Conservation (phyloP, 2,797 vertebrate species). For the Enteromius thamalakanensis region DNA sequence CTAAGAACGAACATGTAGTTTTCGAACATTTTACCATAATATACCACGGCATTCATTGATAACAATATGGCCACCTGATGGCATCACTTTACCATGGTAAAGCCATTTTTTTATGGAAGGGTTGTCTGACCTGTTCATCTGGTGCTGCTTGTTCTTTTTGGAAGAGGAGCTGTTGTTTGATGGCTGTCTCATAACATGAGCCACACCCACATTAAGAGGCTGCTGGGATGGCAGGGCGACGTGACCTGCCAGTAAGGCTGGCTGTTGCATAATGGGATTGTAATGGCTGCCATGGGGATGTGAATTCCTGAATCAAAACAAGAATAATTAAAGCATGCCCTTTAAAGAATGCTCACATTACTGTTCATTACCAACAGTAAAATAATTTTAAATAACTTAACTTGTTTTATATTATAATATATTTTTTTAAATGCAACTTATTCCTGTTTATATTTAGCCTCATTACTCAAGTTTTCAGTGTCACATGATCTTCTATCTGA, state of each 20-base stretch:
- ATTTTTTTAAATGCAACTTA: not conserved
- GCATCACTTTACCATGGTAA: not conserved
- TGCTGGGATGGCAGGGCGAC: conserved; percentile 93
- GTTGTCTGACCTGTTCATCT: conserved; percentile 86
- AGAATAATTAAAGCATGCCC: conserved; percentile 1
- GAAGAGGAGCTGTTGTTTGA: conserved; percentile 83
- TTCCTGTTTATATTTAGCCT: not conserved
- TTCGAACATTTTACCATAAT: not conserved
- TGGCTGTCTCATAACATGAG: conserved; percentile 97
- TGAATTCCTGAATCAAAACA: conserved; percentile 80
- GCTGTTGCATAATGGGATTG: conserved; percentile 99
- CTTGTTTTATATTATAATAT: not conserved
- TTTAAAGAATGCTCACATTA: not conserved
- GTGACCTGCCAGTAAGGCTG: conserved; percentile 89
- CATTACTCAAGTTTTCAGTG: not conserved
- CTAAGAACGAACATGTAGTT: conserved; percentile 66
- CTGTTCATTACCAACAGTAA: not conserved
- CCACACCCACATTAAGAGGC: conserved; percentile 95
- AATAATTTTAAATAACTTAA: not conserved
- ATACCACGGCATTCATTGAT: not conserved
- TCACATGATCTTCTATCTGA: not conserved
- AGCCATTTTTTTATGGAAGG: not conserved
- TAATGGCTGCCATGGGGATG: conserved; percentile 95
- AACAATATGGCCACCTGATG: not conserved
- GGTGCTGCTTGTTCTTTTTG: conserved; percentile 94